Conservation (phyloP, 2,888 invertebrate genomes). For the Drosophila subsilvestris region DNA sequence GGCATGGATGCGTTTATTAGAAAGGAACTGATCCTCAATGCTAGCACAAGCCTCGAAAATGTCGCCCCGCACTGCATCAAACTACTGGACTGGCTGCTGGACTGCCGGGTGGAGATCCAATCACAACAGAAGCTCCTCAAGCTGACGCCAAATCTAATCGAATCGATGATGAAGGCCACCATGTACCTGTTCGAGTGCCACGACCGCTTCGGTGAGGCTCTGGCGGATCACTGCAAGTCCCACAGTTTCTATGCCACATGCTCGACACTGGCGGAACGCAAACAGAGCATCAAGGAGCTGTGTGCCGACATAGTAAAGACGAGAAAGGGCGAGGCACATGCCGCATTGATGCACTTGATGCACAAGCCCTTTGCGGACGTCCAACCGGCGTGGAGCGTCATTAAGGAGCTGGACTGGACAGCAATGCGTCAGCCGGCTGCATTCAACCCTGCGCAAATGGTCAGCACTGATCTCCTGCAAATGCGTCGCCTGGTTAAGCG, state of each 20-base stretch:
- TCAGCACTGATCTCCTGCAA: constrained; percentile 41
- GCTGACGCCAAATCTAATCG: constrained; percentile 50
- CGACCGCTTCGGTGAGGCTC: constrained; percentile 48
- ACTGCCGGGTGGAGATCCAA: constrained; percentile 51
- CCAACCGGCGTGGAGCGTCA: constrained; percentile 51
- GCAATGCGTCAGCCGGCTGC: constrained; percentile 18
- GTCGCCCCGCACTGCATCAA: constrained; percentile 54
- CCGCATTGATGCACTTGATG: constrained; percentile 53
- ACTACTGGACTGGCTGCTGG: constrained; percentile 59
- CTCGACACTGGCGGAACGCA: constrained; percentile 9
- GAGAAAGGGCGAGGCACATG: constrained; percentile 49
- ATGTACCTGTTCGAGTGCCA: constrained; percentile 62
- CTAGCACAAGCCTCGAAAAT: constrained; percentile 47
- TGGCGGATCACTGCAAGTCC: constrained; percentile 36
- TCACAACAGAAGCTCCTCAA: constrained; percentile 34
- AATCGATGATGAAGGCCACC: constrained; percentile 62
- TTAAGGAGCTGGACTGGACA: constrained; percentile 60
- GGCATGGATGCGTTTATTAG: constrained; percentile 59
- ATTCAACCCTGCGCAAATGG: constrained; percentile 9
- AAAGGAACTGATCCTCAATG: constrained; percentile 48
- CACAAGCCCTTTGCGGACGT: constrained; percentile 53
- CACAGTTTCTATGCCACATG: constrained; percentile 32
- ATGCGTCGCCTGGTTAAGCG: constrained; percentile 62
- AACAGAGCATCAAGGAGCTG: constrained; percentile 42
- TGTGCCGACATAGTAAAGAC: constrained; percentile 52